Evolutionary conservation across 2,888 invertebrate species (phyloP).

Genomic region (Ernsta delagoae): DNA sequence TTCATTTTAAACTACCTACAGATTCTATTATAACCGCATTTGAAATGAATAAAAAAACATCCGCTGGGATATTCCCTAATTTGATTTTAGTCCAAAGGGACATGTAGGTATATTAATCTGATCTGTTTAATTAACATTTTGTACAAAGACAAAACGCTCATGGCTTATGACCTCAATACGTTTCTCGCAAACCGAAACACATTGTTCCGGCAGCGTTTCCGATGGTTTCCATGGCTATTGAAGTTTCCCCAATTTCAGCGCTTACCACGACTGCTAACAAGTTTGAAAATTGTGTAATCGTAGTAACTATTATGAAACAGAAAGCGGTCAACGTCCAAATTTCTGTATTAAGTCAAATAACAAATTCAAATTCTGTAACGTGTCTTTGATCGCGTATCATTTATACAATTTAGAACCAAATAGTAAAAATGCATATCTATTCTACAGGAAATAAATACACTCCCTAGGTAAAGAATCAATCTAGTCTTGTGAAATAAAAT

Average conservation of each 20-base stretch:
- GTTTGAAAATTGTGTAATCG: slow-evolving; percentile 7
- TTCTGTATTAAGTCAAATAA: neutral
- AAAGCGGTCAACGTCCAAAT: neutral
- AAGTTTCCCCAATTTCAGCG: slow-evolving; percentile 11
- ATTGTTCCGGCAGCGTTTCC: slow-evolving; percentile 9
- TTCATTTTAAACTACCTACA: no score
- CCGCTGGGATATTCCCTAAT: no score
- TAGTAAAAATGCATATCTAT: no score
- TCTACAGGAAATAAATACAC: no score
- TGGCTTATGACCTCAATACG: slow-evolving; percentile 7
- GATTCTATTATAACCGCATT: no score
- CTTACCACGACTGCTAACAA: slow-evolving; percentile 6
- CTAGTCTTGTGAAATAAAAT: no score
- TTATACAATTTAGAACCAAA: no score
- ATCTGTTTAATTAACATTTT: neutral
- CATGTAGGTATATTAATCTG: no score
- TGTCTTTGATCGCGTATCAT: neutral
- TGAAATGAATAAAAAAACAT: no score
- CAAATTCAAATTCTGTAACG: neutral
- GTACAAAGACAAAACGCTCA: slow-evolving; percentile 4
- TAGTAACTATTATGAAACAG: neutral
- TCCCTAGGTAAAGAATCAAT: no score
- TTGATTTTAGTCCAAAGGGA: no score
- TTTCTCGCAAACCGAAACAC: slow-evolving; percentile 9
- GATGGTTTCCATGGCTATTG: slow-evolving; percentile 9